A percentile compares a stretch with the other conserved stretches of the same genome.
phyloP scores from a whole-genome alignment of 2,888 invertebrate genomes.

The Sicus ferrugineus region DNA sequence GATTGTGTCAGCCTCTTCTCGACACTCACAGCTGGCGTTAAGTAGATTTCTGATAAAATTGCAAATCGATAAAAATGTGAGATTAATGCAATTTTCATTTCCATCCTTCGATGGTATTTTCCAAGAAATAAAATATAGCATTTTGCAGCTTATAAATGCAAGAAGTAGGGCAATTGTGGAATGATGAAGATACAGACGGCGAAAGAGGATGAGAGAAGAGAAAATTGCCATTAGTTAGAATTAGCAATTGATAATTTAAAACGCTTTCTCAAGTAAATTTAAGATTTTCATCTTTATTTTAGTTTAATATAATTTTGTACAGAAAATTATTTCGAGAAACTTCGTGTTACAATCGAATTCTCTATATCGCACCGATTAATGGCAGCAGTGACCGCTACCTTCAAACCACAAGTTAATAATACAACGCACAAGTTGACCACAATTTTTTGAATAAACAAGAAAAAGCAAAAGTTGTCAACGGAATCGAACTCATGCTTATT shows the following conservation, averaged over 20 bases:
- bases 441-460: background rate
- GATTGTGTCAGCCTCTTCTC: background rate
- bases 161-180: too few species aligned
- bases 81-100: slow-evolving; percentile 25
- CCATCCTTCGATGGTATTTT: background rate
- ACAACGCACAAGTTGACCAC: too few species aligned
- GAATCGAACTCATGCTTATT: background rate
- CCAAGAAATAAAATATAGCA: background rate
- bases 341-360: too few species aligned
- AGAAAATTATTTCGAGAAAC: too few species aligned
- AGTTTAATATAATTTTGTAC: too few species aligned
- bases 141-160: background rate
- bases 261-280: too few species aligned
- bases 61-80: slow-evolving; percentile 31
- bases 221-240: too few species aligned
- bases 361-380: too few species aligned
- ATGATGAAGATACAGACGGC: background rate
- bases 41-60: slow-evolving; percentile 29
- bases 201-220: background rate
- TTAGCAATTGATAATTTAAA: too few species aligned
- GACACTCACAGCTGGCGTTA: background rate
- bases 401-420: too few species aligned
- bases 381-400: too few species aligned
- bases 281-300: too few species aligned
- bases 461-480: background rate